Conservation (phyloP, 2,888 invertebrate species). For the Cordilura impudica region DNA sequence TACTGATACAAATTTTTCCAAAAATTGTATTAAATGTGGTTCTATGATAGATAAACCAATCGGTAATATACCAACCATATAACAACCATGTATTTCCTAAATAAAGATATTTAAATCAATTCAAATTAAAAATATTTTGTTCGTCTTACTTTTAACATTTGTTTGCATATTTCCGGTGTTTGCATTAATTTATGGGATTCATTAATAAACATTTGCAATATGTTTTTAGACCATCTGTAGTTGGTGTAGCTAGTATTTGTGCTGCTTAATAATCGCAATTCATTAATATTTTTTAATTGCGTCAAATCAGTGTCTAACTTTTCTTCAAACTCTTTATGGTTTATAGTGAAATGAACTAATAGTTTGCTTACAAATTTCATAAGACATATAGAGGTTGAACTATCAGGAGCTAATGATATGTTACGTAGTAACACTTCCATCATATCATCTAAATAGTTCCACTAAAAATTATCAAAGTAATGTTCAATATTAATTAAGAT, state of each 20-base stretch:
- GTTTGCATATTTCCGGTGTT: slow-evolving; percentile 61
- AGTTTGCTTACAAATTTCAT: slow-evolving; percentile 70
- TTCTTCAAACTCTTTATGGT: slow-evolving; percentile 67
- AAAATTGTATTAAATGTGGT: slow-evolving; percentile 69
- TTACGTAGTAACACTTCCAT: slow-evolving; percentile 71
- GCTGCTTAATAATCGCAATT: slow-evolving; percentile 65
- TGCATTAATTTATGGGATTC: slow-evolving; percentile 72
- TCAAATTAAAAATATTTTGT: background rate
- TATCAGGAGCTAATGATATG: slow-evolving; percentile 69
- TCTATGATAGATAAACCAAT: slow-evolving; percentile 69
- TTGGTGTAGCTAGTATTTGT: slow-evolving; percentile 68
- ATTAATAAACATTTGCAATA: slow-evolving; percentile 71
- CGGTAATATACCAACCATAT: slow-evolving; percentile 71
- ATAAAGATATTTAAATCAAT: background rate
- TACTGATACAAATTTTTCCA: slow-evolving; percentile 70
- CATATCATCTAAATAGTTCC: slow-evolving; percentile 75
- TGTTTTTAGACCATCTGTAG: slow-evolving; percentile 74
- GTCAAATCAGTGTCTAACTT: slow-evolving; percentile 61
- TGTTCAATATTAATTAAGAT: too few relatives aligned
- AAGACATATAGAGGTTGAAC: slow-evolving; percentile 66
- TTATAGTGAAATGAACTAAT: slow-evolving; percentile 69
- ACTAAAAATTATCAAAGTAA: slow-evolving; percentile 66
- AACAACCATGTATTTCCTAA: slow-evolving; percentile 70
- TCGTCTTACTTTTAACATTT: slow-evolving; percentile 66
- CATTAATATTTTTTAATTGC: slow-evolving; percentile 42